A percentile compares a stretch with the other conserved stretches of the same genome.
Evolutionary conservation across 2,797 vertebrate genomes (phyloP).

Genomic region (Gymnopithys bicolor): DNA sequence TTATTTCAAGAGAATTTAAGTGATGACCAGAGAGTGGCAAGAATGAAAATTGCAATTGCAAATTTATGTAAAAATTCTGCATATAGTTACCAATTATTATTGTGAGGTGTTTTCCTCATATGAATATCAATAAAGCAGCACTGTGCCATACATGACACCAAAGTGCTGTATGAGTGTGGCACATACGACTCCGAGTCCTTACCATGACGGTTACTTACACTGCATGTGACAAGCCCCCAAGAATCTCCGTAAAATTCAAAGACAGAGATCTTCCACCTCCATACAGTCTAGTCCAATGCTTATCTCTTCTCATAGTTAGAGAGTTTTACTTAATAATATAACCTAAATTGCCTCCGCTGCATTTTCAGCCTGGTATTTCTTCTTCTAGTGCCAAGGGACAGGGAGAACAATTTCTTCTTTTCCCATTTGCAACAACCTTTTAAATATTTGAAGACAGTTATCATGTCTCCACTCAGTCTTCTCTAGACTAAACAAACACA

Average conservation of each 20-base stretch:
- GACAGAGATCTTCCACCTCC: background rate
- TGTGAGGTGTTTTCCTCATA: background rate
- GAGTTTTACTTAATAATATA: conserved; percentile 3
- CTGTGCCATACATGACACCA: background rate
- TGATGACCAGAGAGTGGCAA: background rate
- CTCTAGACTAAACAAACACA: conserved; percentile 69
- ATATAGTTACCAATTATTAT: background rate
- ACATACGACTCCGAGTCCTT: fast-evolving
- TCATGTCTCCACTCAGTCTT: conserved; percentile 29
- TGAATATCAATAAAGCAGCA: background rate
- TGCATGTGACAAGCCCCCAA: background rate
- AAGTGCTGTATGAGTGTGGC: background rate
- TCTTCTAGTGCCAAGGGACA: conserved; percentile 41
- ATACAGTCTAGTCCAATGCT: background rate
- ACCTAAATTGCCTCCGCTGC: background rate
- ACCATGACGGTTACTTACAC: background rate
- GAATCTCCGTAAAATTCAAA: background rate
- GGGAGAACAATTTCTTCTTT: conserved; percentile 53
- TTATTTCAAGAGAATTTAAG: background rate
- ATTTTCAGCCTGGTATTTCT: conserved; percentile 31
- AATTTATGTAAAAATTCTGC: background rate
- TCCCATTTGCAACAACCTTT: conserved; percentile 58
- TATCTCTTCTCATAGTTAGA: background rate
- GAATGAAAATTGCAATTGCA: background rate
- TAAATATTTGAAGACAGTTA: conserved; percentile 54